Evolutionary conservation across 1,140 invertebrate genomes (phyloP).

Genomic region (Scaptomyza graminum): DNA sequence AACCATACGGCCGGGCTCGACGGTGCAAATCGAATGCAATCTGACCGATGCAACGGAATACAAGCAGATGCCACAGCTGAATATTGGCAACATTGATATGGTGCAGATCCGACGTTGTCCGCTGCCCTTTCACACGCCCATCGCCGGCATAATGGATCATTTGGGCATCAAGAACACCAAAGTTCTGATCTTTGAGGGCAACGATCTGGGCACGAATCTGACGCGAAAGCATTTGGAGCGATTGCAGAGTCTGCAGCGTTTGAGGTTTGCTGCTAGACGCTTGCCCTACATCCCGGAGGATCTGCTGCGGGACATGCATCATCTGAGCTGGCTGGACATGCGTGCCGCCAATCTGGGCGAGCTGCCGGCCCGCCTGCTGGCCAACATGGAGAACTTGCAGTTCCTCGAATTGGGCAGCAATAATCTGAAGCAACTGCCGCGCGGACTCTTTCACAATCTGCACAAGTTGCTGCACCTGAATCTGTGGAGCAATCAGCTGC

Average conservation of each 20-base stretch:
- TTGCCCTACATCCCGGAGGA: constrained; percentile 85
- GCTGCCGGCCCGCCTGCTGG: constrained; percentile 85
- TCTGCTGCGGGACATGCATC: constrained; percentile 85
- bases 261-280: constrained; percentile 68
- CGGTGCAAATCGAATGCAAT: constrained; percentile 72
- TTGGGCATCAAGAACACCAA: constrained; percentile 65
- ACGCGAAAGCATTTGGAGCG: constrained; percentile 65
- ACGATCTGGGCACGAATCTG: constrained; percentile 72
- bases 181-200: constrained; percentile 69
- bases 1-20: constrained; percentile 51
- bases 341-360: constrained; percentile 85
- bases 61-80: constrained; percentile 59
- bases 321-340: constrained; percentile 86
- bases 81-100: constrained; percentile 57
- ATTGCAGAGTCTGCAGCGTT: constrained; percentile 58
- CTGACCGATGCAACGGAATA: constrained; percentile 62
- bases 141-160: constrained; percentile 65
- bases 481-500: constrained; percentile 87
- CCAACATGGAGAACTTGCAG: constrained; percentile 85
- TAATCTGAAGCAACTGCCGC: constrained; percentile 85
- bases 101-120: constrained; percentile 75
- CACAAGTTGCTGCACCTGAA: constrained; percentile 86
- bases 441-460: constrained; percentile 86
- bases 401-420: constrained; percentile 87
- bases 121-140: constrained; percentile 64